Evolutionary conservation across 2,113 vertebrate species (phyloP), one percentile per base, ranked within the genome.

Genomic region (Himantopus leucocephalus): DNA sequence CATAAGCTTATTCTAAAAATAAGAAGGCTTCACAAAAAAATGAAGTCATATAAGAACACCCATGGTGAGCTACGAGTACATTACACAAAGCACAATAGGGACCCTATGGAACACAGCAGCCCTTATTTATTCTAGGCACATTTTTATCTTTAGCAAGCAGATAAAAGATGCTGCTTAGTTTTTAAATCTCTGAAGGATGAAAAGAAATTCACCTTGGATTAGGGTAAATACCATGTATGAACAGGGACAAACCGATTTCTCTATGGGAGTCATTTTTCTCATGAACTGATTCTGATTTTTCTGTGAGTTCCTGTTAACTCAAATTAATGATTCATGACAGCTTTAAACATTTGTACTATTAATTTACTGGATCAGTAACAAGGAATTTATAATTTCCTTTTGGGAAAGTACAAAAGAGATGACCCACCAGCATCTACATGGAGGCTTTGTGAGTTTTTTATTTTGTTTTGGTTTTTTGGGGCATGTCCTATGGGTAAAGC

Each of bases 1-100:
- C 80, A 94, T 55, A 86, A 95, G 52, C 47, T 81, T 55, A 64
- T 89, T 91, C 77, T 92, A 96, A 95, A 97, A 96, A 91, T 96
- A 90, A 91, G 66, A 26, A 39, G 45, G 43, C 80, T 78, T 78
- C 35, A 81, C 64, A 78, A 77, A 96, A 94, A 94, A 77, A 70
- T 71, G 64, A 91, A 92, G 50, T 50, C 35, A 34, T 45, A 7
- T 58, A 50, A 92, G 87, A 94, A 85, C 64, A 78, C 52, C 84
- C 73, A 48, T 67, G 84, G 91, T 94, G 91, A 96, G 90, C 81
- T 45, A 30, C 22, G 84, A 87, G 73, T 22, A 85, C 45, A 50
- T 78, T 43, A 75, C 71, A 90, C 64, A 78, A 59, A 75, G 80
- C 91, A 94, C 86, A 94, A 95, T 8, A 60, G 87, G 58, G 84